Percentiles rank a stretch among this genome's conserved stretches.
Evolutionary conservation across 2,888 invertebrate species (phyloP).

Genomic region (Nymphalis urticae): DNA sequence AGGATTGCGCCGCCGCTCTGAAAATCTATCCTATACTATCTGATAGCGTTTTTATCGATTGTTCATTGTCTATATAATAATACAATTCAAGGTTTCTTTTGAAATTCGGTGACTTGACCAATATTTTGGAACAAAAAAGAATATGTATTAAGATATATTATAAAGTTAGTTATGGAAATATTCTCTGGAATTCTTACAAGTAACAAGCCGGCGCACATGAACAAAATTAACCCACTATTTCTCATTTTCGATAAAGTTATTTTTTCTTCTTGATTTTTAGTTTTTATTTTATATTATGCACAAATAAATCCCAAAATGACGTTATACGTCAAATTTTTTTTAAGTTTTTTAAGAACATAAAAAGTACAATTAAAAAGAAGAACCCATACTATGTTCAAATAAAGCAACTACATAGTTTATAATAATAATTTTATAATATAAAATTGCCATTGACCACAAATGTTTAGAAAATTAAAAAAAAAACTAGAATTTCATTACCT

Average conservation of each 20-base stretch:
- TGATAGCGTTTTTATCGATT: not conserved
- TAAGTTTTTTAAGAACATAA: slow-evolving; percentile 3
- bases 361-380: not conserved
- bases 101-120: too few species aligned
- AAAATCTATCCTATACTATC: slow-evolving; percentile 3
- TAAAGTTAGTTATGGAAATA: not conserved
- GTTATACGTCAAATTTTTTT: slow-evolving; percentile 14
- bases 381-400: too few species aligned
- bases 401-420: too few species aligned
- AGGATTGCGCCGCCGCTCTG: slow-evolving; percentile 72
- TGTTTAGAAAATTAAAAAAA: too few species aligned
- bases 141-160: not conserved
- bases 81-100: too few species aligned
- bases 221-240: slow-evolving; percentile 64
- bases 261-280: slow-evolving; percentile 16
- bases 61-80: too few species aligned
- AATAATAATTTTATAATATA: too few species aligned
- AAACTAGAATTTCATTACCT: too few species aligned
- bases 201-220: slow-evolving; percentile 67
- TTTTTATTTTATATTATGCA: slow-evolving; percentile 19
- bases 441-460: too few species aligned
- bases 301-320: slow-evolving; percentile 19
- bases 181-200: slow-evolving; percentile 54
- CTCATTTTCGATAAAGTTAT: slow-evolving; percentile 52
- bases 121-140: not conserved